Base-by-base conservation (phyloP, 2,888 invertebrate genomes). In the Colostygia pectinataria region DNA sequence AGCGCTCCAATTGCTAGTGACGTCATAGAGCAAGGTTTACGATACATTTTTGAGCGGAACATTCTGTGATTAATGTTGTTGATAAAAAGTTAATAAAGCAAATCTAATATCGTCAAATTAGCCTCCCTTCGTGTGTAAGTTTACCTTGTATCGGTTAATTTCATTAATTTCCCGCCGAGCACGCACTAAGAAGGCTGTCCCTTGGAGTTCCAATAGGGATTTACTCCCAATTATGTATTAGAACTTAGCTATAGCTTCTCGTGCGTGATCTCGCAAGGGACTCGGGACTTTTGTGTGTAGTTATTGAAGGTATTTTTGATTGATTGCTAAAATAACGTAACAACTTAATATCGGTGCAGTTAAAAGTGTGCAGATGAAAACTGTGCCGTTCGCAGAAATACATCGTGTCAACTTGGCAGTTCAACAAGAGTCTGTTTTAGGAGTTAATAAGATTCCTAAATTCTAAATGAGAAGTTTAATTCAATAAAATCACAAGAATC, bases 201-300 rank as follows among this genome's bases (percentile, higher is more conserved):
- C 79, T 77, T 76, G 62, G 69, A 71, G 70, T 71, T 77, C 81
- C 84, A 70, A 81, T 82, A 71, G 84, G 87, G 86, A 87, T 84
- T 84, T 85, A 74, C 80, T 80, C 80, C 85, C 85, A 85, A 88
- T 88, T 85, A 86, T 80, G 80, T 84, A 84, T 80, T 82, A 80
- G 74, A 86, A 84, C 81, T 86, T 83, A 68, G 74, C 66, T 76
- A 76, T 77, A 76, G 75, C 75, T 72, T 64, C 66, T 67, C 70
- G 73, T 77, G 80, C 72, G 63, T 52, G 64, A 70, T 65, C 68
- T 66, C 71, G 65, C 64, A 54, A 65, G 71, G 80, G 83, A 83
- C 81, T 81, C 80, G 48, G 44, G 57, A 57, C 60, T 69, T 62
- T 59, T 63, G 63, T 65, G 47, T 51, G 48, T 53, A 55, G 32